Base-by-base conservation (phyloP, 1,140 invertebrate species). In the Aphelinus atriplicis region DNA sequence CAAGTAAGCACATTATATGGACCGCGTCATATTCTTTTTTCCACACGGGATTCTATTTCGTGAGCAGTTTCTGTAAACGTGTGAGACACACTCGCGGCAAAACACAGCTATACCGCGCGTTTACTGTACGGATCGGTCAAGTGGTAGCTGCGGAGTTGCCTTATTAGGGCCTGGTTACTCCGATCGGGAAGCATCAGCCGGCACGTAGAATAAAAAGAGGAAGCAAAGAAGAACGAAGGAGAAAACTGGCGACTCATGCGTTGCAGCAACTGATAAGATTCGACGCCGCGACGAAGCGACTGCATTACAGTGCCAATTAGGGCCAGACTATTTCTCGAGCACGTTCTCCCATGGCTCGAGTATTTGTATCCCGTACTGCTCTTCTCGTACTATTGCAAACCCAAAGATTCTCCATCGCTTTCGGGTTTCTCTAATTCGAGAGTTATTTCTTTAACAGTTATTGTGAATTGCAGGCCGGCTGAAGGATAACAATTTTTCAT, bases 231-330 rank as follows among this genome's bases (percentile, higher is more conserved):
- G 61, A 63, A 46, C 7, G n/a, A 63, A 63, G 43, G 10, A 63
- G 51, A 51, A 47, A 63, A 64, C 61, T 42, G 42, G 42, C 58
- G 42, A 7, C 58, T 26, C 26, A 26, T 26, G 26, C 26, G 26
- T 26, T 26, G 42, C 58, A 5, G 53, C 43, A 48, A 3, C 10
- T 62, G 70, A 72, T 72, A 71, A 71, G 61, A 71, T 64, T 64
- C 51, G 45, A 56, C 45, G 61, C 7, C 9, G 46, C 42, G 58
- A 61, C 43, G 47, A 53, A 45, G 70, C 50, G 9, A 7, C 53
- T 43, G 7, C n/a, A 7, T 7, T 9, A 6, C 68, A 76, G 56
- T 43, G 46, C 77, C 79, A 78, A 78, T 78, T 80, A 77, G 57
- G 73, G 77, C 26, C 67, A 53, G 73, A 10, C 57, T 57, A 45